phyloP scores from a whole-genome alignment of 2,797 vertebrate species.

The Jordanella pulchra region DNA sequence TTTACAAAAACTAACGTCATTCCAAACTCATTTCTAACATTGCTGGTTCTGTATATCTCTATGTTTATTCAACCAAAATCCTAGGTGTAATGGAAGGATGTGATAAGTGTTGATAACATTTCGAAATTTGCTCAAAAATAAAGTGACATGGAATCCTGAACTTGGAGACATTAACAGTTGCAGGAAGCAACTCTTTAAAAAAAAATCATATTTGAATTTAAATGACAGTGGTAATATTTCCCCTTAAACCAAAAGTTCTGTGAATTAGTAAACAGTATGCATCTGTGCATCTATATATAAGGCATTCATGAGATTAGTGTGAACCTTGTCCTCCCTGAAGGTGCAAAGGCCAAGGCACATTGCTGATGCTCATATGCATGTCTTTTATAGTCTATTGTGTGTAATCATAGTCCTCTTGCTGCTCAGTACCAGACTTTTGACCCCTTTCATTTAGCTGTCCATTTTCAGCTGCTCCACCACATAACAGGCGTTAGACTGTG shows the following conservation, averaged over 20 bases:
- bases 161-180: constrained; percentile 20
- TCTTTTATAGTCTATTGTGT: constrained; percentile 83
- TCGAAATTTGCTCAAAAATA: constrained; percentile 37
- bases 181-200: constrained; percentile 7
- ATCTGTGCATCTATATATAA: constrained; percentile 38
- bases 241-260: constrained; percentile 16
- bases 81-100: constrained; percentile 44
- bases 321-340: constrained; percentile 66
- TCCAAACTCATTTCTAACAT: constrained; percentile 76
- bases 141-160: constrained; percentile 42
- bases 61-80: constrained; percentile 63
- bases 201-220: constrained; percentile 22
- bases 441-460: constrained; percentile 81
- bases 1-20: constrained; percentile 61
- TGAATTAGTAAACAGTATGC: too few relatives aligned
- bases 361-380: constrained; percentile 72
- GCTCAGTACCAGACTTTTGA: constrained; percentile 81
- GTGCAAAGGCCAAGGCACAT: constrained; percentile 70
- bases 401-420: constrained; percentile 71
- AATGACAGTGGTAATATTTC: constrained; percentile 13
- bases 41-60: constrained; percentile 61
- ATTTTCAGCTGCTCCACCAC: constrained; percentile 79
- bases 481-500: constrained; percentile 73
- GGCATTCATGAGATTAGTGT: constrained; percentile 67
- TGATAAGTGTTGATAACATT: constrained; percentile 44